Conservation (phyloP, 2,113 vertebrate species). For the Tichodroma muraria region DNA sequence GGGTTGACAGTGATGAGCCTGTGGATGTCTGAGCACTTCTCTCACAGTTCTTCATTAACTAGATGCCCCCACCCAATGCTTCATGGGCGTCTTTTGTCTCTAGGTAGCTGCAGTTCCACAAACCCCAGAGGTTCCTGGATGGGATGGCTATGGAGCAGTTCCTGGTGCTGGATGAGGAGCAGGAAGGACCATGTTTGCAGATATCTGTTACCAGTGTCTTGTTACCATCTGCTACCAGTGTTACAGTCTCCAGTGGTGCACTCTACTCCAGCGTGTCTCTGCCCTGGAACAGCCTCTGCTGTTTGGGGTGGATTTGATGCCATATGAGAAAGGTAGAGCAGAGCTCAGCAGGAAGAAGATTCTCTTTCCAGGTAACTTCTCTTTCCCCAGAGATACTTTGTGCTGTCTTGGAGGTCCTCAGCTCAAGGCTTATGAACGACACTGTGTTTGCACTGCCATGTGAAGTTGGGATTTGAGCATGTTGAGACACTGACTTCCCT, state of each 20-base stretch:
- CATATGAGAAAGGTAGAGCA: not conserved
- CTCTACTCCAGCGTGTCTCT: not conserved
- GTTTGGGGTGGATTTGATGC: not conserved
- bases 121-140: not conserved
- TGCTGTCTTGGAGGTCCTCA: not conserved
- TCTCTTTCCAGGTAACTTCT: not conserved
- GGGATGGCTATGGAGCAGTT: not conserved
- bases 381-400: not conserved
- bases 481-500: not conserved
- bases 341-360: not conserved
- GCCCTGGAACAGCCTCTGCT: not conserved
- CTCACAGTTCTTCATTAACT: not conserved
- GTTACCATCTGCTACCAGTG: no score
- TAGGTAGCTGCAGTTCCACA: not conserved
- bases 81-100: not conserved
- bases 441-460: not conserved
- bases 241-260: not conserved
- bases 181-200: not conserved
- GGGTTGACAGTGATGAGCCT: not conserved
- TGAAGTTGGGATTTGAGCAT: not conserved
- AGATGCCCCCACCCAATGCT: not conserved
- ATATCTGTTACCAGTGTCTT: no score
- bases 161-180: not conserved
- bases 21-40: not conserved
- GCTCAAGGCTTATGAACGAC: not conserved